Evolutionary conservation across 2,113 vertebrate genomes (phyloP).

Genomic region (Mobula hypostoma): DNA sequence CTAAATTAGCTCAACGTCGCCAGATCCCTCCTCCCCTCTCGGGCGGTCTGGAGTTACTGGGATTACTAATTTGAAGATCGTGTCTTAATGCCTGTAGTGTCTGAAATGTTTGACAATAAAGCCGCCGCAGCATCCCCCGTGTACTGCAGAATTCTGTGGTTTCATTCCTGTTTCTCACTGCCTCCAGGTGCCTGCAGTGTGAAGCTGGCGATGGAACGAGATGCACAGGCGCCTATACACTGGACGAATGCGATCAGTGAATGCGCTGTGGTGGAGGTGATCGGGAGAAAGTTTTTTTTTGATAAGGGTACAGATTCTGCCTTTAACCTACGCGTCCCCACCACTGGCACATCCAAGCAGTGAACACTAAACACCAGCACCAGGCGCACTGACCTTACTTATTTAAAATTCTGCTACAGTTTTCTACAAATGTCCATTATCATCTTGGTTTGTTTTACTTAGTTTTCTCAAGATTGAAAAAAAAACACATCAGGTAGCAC

Average conservation of each 20-base stretch:
- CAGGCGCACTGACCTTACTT: neutral
- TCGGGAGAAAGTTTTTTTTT: too few species aligned
- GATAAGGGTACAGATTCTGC: neutral
- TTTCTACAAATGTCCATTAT: too few species aligned
- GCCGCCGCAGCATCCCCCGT: neutral
- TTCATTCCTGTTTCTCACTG: neutral
- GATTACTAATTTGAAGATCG: neutral
- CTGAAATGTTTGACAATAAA: neutral
- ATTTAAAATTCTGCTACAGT: too few species aligned
- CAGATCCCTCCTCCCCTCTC: neutral
- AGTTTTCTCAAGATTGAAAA: too few species aligned
- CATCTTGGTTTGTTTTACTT: too few species aligned
- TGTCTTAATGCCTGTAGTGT: neutral
- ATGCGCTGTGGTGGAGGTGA: too few species aligned
- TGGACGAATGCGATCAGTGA: too few species aligned
- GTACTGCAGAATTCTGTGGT: neutral
- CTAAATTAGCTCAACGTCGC: neutral
- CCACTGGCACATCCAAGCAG: too few species aligned
- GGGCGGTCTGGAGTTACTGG: neutral
- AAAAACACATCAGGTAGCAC: neutral
- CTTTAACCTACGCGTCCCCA: neutral
- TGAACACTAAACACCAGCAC: neutral
- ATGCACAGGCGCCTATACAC: too few species aligned
- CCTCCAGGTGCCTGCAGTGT: neutral
- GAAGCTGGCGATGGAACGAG: too few species aligned